Base-by-base conservation (phyloP, 2,888 invertebrate genomes). In the Drosophila sordidula region DNA sequence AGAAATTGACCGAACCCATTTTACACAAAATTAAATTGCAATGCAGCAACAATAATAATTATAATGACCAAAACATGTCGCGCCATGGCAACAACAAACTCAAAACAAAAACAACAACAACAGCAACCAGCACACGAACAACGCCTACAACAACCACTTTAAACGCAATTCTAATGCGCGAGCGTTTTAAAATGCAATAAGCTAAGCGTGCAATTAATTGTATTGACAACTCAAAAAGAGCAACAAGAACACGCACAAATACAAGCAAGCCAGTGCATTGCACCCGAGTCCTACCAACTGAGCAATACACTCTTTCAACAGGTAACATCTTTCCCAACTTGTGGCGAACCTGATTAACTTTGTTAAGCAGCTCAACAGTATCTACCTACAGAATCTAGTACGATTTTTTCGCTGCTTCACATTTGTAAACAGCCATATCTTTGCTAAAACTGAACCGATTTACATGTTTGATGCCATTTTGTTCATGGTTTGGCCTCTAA, bases 41-140 rank as follows among this genome's bases (percentile, higher is more conserved):
- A 68, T 68, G 69, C 66, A 72, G 50, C 51, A 29, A 46, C 26
- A 41, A 52, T 49, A 55, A 81, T 64, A 78, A 73, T 80, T 76
- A 65, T 77, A 86, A 81, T 71, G 87, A 67, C 80, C 80, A 80
- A 86, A 86, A 74, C 83, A 83, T 76, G 87, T 83, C 80, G 70
- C 69, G 78, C 54, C 58, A 66, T 71, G 65, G 61, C 70, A 70
- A 76, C 80, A 45, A 55, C 57, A 56, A 26, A 6, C 9, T 2
- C 12, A 18, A 52, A 59, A 66, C 12, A 18, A 52, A 59, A 66
- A 78, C 78, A 41, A 52, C 39, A 63, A 55, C 57, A 56, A 22
- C 39, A 54, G 34, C 47, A 57, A 46, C 18, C 18, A 18, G 18
- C 18, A 18, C 18, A 18, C 18, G 18, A 18, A 18, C 18, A 38